Evolutionary conservation across 2,888 invertebrate genomes (phyloP).

Genomic region (Morinoia aosen): DNA sequence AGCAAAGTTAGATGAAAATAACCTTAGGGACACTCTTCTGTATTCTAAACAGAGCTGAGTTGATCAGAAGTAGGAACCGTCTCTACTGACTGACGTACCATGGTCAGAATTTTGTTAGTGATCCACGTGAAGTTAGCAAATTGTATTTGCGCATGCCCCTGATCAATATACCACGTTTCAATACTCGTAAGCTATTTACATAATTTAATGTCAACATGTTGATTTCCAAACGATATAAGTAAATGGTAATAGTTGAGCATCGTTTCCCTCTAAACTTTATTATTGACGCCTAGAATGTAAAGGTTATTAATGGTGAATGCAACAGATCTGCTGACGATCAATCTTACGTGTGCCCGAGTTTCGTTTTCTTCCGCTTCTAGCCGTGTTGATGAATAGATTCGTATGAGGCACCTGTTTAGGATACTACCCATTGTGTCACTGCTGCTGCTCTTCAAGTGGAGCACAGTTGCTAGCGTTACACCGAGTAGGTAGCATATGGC

Average conservation of each 20-base stretch:
- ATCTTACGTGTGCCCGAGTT: no score
- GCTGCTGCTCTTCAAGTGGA: no score
- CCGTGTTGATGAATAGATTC: no score
- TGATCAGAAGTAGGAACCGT: neutral
- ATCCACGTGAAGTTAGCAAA: neutral
- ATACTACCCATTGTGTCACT: no score
- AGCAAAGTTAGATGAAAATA: neutral
- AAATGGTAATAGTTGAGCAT: neutral
- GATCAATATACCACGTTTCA: constrained; percentile 19
- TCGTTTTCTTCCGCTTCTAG: no score
- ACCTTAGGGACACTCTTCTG: neutral
- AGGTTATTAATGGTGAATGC: no score
- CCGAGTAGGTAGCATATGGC: no score
- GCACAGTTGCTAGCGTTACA: no score
- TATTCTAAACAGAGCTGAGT: neutral
- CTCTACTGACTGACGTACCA: neutral
- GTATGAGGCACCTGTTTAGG: no score
- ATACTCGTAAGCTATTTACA: constrained; percentile 34
- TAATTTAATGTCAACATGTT: constrained; percentile 40
- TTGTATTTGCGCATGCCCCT: constrained; percentile 21
- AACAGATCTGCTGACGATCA: no score
- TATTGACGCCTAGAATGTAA: no score
- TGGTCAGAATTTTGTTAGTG: neutral
- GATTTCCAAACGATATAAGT: constrained; percentile 42
- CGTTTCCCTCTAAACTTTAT: neutral